Evolutionary conservation across 2,113 vertebrate genomes (phyloP), one percentile per base, ranked within the genome.

Genomic region (Pteronura brasiliensis): DNA sequence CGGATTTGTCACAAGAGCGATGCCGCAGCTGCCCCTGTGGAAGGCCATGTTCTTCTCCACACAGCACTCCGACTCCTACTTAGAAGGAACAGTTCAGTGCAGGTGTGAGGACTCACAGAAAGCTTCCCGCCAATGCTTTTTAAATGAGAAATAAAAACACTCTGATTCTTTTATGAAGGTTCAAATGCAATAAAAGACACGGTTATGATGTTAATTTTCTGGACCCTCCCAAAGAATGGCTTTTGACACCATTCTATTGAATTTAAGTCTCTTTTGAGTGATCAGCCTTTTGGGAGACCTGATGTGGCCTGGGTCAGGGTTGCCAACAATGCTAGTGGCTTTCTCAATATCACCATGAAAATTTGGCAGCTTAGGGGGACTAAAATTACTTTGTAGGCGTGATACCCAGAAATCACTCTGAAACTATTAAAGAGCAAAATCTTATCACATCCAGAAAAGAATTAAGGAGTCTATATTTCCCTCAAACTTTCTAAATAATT

Each of bases 81-180:
- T 55, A 92, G 49, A 88, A 25, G 76, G 15, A 71, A 80, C 15
- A 39, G n/a, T 72, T 90, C 13, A 81, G 18, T n/a, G 20, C 47
- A 93, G 86, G 86, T 92, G 87, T 85, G 42, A 97, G n/a, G 96
- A 93, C 17, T 74, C 82, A 88, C 31, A 85, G 47, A 65, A 97
- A 93, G 31, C 63, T 95, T 84, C 52, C 83, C 25, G 61, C 71
- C 39, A 86, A 77, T 80, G 17, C 65, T 85, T 92, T 72, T 84
- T 61, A 96, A 95, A 82, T 7, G 80, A 93, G 25, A 96, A 97
- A 96, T 71, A 83, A 90, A 98, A 92, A n/a, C 34, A 92, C 52
- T 52, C 63, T 93, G 8, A 86, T 82, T 88, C 9, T 17, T 88
- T 94, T 93, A 71, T 91, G 79, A 97, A 93, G 18, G 13, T 36